Evolutionary conservation across 2,888 invertebrate genomes (phyloP).

Genomic region (Mechanitis mazaeus): DNA sequence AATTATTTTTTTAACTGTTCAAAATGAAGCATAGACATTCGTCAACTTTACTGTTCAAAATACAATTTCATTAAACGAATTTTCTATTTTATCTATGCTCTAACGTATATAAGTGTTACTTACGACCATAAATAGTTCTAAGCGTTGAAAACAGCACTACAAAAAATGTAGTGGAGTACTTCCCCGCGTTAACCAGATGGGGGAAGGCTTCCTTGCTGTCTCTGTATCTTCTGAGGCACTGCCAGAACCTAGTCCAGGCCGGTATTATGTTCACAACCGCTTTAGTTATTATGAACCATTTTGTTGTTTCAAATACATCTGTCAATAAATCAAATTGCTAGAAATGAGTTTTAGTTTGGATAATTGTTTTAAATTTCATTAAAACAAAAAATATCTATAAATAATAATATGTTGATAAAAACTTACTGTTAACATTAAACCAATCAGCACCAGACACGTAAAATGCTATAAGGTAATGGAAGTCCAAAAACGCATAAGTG

Average conservation of each 20-base stretch:
- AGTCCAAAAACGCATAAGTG: conserved; percentile 91
- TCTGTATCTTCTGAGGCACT: conserved; percentile 95
- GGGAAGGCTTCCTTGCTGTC: conserved; percentile 96
- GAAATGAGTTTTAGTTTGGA: not conserved
- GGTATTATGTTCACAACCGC: conserved; percentile 94
- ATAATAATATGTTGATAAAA: not conserved
- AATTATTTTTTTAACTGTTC: no score
- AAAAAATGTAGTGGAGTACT: conserved; percentile 98
- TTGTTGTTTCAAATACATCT: conserved; percentile 78
- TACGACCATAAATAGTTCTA: conserved; percentile 71
- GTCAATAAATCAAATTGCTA: conserved; percentile 12
- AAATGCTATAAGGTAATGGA: conserved; percentile 95
- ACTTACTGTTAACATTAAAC: conserved; percentile 77
- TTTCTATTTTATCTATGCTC: no score
- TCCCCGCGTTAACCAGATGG: conserved; percentile 97
- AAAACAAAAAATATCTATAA: conserved; percentile 1
- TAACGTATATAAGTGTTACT: conserved; percentile 23
- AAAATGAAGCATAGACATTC: no score
- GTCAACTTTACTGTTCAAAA: no score
- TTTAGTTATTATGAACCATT: conserved; percentile 84
- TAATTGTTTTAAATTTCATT: not conserved
- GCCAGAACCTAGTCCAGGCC: conserved; percentile 98
- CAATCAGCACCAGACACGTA: conserved; percentile 88
- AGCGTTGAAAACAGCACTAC: conserved; percentile 91
- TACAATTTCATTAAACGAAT: no score